Conservation (phyloP, 2,113 vertebrate species). For the Corynorhinus townsendii region DNA sequence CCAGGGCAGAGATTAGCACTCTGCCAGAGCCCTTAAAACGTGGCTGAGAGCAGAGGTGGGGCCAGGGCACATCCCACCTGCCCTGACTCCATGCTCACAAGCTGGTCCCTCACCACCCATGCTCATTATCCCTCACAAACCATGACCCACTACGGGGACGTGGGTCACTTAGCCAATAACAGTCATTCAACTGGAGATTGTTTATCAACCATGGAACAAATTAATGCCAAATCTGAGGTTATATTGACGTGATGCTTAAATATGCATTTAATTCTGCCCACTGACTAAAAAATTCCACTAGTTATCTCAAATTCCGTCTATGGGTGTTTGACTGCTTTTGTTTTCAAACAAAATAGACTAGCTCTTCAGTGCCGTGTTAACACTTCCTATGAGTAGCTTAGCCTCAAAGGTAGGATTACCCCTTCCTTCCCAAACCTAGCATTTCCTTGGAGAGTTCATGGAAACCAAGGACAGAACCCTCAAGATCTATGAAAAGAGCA, state of each 20-base stretch:
- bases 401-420: neutral
- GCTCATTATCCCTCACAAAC: neutral
- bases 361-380: neutral
- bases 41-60: neutral
- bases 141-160: rapidly evolving
- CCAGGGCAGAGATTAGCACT: neutral
- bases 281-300: neutral
- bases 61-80: neutral
- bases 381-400: neutral
- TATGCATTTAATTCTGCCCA: neutral
- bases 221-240: neutral
- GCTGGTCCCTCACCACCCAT: neutral
- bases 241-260: neutral
- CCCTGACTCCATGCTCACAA: neutral
- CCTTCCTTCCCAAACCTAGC: neutral
- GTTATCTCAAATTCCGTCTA: neutral
- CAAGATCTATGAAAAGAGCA: neutral
- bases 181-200: neutral
- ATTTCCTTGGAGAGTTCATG: neutral
- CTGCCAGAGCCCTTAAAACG: neutral
- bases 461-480: neutral
- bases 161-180: neutral
- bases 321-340: neutral
- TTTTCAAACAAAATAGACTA: neutral
- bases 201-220: neutral